Conservation (phyloP, 2,888 invertebrate genomes). For the Hemicrepidius hirtus region DNA sequence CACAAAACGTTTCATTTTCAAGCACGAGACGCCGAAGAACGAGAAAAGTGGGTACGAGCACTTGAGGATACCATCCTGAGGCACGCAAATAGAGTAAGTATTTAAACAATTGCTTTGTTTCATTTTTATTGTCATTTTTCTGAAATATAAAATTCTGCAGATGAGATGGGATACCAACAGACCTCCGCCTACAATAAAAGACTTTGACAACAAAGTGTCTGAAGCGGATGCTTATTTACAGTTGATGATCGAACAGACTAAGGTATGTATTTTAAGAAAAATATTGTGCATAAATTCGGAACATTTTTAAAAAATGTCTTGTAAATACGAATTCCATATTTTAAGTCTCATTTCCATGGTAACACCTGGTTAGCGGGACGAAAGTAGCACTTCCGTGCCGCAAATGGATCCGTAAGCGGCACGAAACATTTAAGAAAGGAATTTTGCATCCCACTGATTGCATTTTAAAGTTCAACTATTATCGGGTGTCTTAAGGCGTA, state of each 20-base stretch:
- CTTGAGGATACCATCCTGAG: constrained; percentile 95
- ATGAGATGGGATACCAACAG: constrained; percentile 76
- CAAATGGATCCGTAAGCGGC: too few relatives aligned
- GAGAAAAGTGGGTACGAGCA: constrained; percentile 97
- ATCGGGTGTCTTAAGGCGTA: too few relatives aligned
- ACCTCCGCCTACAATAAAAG: constrained; percentile 76
- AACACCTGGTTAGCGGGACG: too few relatives aligned
- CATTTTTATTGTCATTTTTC: not conserved
- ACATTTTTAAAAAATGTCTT: too few relatives aligned
- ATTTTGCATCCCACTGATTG: too few relatives aligned
- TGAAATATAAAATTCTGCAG: constrained; percentile 67
- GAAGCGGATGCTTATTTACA: constrained; percentile 98
- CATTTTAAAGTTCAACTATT: too few relatives aligned
- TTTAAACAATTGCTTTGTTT: not conserved
- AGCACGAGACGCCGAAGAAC: constrained; percentile 94
- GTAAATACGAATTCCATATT: too few relatives aligned
- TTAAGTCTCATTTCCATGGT: too few relatives aligned
- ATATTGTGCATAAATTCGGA: too few relatives aligned
- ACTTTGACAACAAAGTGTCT: constrained; percentile 92
- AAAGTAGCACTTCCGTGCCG: too few relatives aligned
- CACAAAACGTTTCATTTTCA: constrained; percentile 99
- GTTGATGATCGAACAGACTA: constrained; percentile 94
- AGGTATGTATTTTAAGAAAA: constrained; percentile 73
- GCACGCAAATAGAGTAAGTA: constrained; percentile 80
- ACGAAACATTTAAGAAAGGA: too few relatives aligned